Base-by-base conservation (phyloP, 1,140 invertebrate species). In the Coenobita brevimanus region DNA sequence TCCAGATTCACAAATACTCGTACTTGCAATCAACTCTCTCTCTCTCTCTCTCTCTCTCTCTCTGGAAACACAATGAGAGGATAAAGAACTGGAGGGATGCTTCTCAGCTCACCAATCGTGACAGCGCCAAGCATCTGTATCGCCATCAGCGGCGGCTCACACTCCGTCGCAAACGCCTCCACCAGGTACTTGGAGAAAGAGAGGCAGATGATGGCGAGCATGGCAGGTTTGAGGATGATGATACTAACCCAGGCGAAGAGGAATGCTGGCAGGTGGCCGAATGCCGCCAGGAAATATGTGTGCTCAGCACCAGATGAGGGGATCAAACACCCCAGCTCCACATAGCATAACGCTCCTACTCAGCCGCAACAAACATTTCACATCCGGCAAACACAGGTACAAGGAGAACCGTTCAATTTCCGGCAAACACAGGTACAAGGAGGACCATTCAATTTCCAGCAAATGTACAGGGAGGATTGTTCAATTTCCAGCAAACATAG, bases 141-240 rank as follows among this genome's bases (percentile, higher is more conserved):
- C 89, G 97, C 96, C 71, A 97, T 94, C 82, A 95, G 94, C 64
- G 94, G 93, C 0, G 97, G 96, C 50, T 96, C 95, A 91, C 96
- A 98, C 92, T 97, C 96, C 24, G 95, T 94, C 82, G 97, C 96
- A 92, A 97, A 95, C 0, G 96, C 96, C 91, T 96, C 94, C 75
- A 95, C 94, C 10, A 95, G 93, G 92, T 98, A 97, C 91, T 97
- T 95, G 0, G 96, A 95, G 92, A 97, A 97, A 2, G 97, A 97
- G 90, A 97, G 93, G 17, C 95, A 94, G 75, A 97, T 95, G 24
- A 97, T 95, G 10, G 96, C 96, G 96, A 98, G 96, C 91, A 91
- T 89, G 64, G 97, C 97, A 71, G 97, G 97, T 93, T 96, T 94
- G 4, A 97, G 93, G n/a, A 97, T 94, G 54, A 97, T 93, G 2